These are phyloP conservation scores for Nebria salina DNA, from an alignment of 2,888 invertebrate species.

Conservation along the genomic window DNA sequence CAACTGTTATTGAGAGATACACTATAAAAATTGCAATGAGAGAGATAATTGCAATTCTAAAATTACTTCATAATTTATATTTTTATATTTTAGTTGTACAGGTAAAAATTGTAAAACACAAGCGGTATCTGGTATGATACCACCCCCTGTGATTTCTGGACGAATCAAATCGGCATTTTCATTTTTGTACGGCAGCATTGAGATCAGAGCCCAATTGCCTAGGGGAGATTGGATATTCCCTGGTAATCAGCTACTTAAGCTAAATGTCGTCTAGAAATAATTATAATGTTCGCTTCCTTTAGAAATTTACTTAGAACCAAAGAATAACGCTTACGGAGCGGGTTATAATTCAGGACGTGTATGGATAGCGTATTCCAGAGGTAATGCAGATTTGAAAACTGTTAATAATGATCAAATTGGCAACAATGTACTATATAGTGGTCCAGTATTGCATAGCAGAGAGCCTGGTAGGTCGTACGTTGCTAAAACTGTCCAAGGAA, in stretches of 20 bases:
- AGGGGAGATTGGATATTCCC: constrained; percentile 68
- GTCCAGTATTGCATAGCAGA: constrained; percentile 8
- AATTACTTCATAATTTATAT: neutral
- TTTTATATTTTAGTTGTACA: constrained; percentile 59
- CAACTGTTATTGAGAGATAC: neutral
- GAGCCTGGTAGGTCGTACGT: constrained; percentile 19
- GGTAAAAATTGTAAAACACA: constrained; percentile 49
- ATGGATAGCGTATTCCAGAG: constrained; percentile 59
- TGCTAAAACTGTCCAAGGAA: neutral
- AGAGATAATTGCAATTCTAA: neutral
- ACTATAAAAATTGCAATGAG: neutral
- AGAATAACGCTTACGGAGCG: constrained; percentile 53
- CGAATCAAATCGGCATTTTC: constrained; percentile 62
- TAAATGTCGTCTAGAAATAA: neutral
- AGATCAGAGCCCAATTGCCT: constrained; percentile 66
- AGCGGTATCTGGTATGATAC: constrained; percentile 45
- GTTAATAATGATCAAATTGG: constrained; percentile 61
- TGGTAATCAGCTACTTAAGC: constrained; percentile 57
- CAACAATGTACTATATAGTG: constrained; percentile 64
- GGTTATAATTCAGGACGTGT: constrained; percentile 50
- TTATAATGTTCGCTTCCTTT: constrained; percentile 32
- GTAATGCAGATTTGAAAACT: constrained; percentile 57
- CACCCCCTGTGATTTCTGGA: constrained; percentile 64
- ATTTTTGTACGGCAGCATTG: constrained; percentile 65
- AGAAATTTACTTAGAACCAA: constrained; percentile 62